phyloP scores from a whole-genome alignment of 2,797 vertebrate species.

The Acestrorhynchus altus region DNA sequence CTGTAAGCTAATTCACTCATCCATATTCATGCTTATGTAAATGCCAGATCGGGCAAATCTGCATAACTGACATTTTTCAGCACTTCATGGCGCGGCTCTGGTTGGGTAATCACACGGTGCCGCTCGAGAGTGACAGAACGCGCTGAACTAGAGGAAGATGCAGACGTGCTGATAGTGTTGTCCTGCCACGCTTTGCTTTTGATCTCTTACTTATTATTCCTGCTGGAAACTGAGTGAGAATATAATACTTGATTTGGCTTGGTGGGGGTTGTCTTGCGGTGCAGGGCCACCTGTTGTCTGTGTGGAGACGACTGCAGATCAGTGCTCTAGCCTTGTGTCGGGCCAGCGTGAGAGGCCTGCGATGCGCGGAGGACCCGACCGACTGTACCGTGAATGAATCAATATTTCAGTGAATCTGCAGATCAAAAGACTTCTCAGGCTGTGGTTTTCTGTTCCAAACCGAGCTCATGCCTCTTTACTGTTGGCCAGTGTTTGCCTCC shows the following conservation, averaged over 20 bases:
- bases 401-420: conserved; percentile 70
- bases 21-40: conserved; percentile 54
- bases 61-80: conserved; percentile 29
- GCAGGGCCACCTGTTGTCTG: conserved; percentile 69
- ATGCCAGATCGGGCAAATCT: conserved; percentile 44
- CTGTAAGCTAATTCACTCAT: conserved; percentile 42
- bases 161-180: conserved; percentile 46
- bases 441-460: conserved; percentile 54
- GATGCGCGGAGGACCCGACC: conserved; percentile 15
- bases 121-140: conserved; percentile 7
- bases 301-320: conserved; percentile 38
- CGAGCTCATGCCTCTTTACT: conserved; percentile 17
- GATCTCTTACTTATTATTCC: conserved; percentile 58
- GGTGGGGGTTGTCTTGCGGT: conserved; percentile 62
- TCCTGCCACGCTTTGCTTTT: conserved; percentile 55
- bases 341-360: background rate
- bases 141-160: conserved; percentile 10
- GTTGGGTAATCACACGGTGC: conserved; percentile 28
- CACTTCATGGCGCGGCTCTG: conserved; percentile 22
- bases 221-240: conserved; percentile 58
- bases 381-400: conserved; percentile 66
- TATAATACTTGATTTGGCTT: conserved; percentile 73
- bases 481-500: conserved; percentile 6
- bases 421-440: conserved; percentile 64
- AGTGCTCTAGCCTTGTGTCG: conserved; percentile 53